These are phyloP conservation scores for Ailuropoda melanoleuca DNA, from an alignment of 2,113 vertebrate species.

Conservation along the genomic window DNA sequence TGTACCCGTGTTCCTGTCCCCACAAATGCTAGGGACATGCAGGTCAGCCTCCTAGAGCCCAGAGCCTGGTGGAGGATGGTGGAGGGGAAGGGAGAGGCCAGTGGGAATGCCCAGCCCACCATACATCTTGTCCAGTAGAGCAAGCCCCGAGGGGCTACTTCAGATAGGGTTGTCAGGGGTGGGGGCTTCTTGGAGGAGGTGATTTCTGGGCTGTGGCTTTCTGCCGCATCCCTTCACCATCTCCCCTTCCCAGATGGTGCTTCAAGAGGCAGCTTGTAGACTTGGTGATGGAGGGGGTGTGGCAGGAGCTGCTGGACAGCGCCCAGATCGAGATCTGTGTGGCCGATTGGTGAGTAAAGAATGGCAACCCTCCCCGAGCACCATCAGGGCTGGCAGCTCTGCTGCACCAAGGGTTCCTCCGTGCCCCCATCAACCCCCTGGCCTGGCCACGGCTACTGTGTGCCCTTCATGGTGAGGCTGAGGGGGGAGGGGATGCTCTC, in stretches of 20 bases:
- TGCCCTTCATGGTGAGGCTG: neutral
- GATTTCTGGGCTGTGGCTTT: neutral
- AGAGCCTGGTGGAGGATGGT: neutral
- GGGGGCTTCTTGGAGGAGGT: neutral
- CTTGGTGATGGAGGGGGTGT: conserved; percentile 76
- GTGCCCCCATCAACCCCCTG: neutral
- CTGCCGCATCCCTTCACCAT: neutral
- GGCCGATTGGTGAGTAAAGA: conserved; percentile 74
- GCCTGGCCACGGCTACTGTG: neutral
- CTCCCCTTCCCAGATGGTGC: conserved; percentile 68
- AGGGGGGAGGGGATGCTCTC: neutral
- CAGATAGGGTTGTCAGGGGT: neutral
- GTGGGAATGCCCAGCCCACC: too few species aligned
- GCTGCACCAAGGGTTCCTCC: neutral
- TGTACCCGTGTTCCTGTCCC: neutral
- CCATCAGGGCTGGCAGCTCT: rapidly evolving
- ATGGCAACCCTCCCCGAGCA: neutral
- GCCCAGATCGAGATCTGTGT: conserved; percentile 69
- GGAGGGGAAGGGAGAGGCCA: neutral
- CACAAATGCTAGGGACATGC: neutral
- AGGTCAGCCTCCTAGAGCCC: neutral
- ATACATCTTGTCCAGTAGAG: neutral
- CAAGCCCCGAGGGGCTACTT: neutral
- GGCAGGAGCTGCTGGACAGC: conserved; percentile 76
- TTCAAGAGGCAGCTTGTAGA: conserved; percentile 77